Conservation (phyloP, 2,888 invertebrate genomes). For the Meandrusa payeni region DNA sequence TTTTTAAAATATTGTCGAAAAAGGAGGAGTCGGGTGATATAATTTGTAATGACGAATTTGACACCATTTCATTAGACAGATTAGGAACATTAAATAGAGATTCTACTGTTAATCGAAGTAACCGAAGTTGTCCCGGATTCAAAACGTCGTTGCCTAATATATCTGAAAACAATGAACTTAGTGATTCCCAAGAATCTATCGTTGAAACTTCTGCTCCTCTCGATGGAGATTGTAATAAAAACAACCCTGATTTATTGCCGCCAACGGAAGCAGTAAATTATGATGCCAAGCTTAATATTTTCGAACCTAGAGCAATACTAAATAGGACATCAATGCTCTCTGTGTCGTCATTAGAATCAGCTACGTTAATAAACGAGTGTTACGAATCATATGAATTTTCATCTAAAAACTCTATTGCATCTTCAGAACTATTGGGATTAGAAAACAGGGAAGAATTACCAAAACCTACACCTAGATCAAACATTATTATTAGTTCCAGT, state of each 20-base stretch:
- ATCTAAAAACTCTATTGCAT: conserved; percentile 19
- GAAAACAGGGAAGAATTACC: conserved; percentile 34
- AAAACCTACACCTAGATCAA: conserved; percentile 57
- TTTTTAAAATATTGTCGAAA: conserved; percentile 70
- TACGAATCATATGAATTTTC: conserved; percentile 66
- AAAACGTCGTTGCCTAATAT: conserved; percentile 73
- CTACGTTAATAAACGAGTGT: conserved; percentile 62
- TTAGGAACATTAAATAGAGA: conserved; percentile 67
- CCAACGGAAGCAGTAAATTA: conserved; percentile 52
- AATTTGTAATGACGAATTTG: conserved; percentile 70
- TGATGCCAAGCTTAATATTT: conserved; percentile 51
- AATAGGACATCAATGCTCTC: conserved; percentile 47
- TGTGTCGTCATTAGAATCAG: conserved; percentile 49
- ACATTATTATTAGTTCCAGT: conserved; percentile 29
- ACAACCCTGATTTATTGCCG: conserved; percentile 27
- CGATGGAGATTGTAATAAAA: conserved; percentile 44
- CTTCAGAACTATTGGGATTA: conserved; percentile 27
- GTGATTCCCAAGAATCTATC: conserved; percentile 57
- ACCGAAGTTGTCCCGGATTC: conserved; percentile 72
- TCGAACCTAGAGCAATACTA: conserved; percentile 52
- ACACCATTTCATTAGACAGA: conserved; percentile 71
- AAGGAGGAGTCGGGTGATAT: conserved; percentile 72
- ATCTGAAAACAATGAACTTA: conserved; percentile 69
- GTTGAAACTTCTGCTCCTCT: conserved; percentile 46
- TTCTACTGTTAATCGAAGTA: conserved; percentile 68